Conservation (phyloP, 2,888 invertebrate genomes). For the Chrysotoxum bicinctum region DNA sequence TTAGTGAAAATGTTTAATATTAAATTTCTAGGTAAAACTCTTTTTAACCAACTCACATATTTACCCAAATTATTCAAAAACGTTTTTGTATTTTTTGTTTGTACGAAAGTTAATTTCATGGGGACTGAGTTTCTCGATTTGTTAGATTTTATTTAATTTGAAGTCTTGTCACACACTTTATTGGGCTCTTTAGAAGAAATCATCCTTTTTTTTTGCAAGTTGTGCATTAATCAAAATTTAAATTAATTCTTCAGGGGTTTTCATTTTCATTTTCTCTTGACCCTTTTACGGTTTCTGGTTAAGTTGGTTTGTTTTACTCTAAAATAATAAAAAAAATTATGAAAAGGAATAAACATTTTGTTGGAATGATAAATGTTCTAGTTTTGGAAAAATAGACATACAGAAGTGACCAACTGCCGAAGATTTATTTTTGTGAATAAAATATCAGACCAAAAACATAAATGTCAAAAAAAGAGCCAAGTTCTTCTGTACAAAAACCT, state of each 20-base stretch:
- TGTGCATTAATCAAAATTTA: constrained; percentile 22
- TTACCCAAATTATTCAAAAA: background rate
- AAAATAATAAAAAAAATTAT: background rate
- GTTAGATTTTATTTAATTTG: constrained; percentile 13
- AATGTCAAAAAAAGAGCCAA: no score
- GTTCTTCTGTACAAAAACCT: no score
- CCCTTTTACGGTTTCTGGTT: constrained; percentile 12
- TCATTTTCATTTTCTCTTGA: constrained; percentile 2
- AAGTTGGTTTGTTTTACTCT: background rate
- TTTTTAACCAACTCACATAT: no score
- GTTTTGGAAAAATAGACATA: no score
- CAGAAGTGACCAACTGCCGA: no score
- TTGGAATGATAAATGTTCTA: background rate
- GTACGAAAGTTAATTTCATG: constrained; percentile 5
- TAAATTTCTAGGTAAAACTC: no score
- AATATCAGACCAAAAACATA: no score
- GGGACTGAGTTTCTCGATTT: constrained; percentile 1
- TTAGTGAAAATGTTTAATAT: no score
- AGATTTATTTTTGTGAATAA: no score
- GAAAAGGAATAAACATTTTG: background rate
- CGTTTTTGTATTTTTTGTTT: background rate
- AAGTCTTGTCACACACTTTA: constrained; percentile 21
- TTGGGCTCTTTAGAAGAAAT: background rate
- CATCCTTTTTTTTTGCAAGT: background rate
- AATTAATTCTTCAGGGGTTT: constrained; percentile 6